A percentile compares a stretch with the other conserved stretches of the same genome.
These are phyloP conservation scores for Trissonchulus sp. DNA, from an alignment of 2,888 invertebrate species.

Conservation along the genomic window DNA sequence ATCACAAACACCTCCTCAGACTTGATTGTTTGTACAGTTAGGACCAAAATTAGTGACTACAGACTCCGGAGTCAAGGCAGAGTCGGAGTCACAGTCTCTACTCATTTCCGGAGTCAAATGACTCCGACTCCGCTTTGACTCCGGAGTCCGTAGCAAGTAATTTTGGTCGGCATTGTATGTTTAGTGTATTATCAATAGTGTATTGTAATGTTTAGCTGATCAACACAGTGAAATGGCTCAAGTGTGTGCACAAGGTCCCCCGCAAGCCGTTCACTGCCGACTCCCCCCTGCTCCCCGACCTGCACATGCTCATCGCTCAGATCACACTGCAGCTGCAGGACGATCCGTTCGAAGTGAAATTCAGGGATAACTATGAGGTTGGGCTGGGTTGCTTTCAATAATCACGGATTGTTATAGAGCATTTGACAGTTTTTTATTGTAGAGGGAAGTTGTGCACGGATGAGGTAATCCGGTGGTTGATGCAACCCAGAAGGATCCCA, in stretches of 20 bases:
- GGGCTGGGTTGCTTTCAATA: not conserved
- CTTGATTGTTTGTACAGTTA: not conserved
- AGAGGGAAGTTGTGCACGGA: too few relatives aligned
- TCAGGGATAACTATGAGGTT: constrained; percentile 84
- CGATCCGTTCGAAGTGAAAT: constrained; percentile 93
- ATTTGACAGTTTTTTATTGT: too few relatives aligned
- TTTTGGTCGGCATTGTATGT: not conserved
- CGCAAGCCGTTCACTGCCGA: constrained; percentile 64
- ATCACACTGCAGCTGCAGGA: constrained; percentile 86
- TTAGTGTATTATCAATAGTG: not conserved
- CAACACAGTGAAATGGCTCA: constrained; percentile 89
- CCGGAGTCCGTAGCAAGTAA: too few relatives aligned
- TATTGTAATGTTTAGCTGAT: constrained; percentile 54
- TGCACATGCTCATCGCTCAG: constrained; percentile 78
- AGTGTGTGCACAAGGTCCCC: constrained; percentile 67
- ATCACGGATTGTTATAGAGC: not conserved
- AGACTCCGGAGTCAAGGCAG: too few relatives aligned
- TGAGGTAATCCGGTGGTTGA: too few relatives aligned
- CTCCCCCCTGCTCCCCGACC: constrained; percentile 74
- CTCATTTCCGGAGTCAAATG: too few relatives aligned
- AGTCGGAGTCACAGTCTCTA: too few relatives aligned
- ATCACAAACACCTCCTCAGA: too few relatives aligned
- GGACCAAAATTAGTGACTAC: not conserved
- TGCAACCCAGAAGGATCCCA: too few relatives aligned
- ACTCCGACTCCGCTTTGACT: too few relatives aligned